Base-by-base conservation (phyloP, 2,888 invertebrate species). In the Andrena haemorrhoa region DNA sequence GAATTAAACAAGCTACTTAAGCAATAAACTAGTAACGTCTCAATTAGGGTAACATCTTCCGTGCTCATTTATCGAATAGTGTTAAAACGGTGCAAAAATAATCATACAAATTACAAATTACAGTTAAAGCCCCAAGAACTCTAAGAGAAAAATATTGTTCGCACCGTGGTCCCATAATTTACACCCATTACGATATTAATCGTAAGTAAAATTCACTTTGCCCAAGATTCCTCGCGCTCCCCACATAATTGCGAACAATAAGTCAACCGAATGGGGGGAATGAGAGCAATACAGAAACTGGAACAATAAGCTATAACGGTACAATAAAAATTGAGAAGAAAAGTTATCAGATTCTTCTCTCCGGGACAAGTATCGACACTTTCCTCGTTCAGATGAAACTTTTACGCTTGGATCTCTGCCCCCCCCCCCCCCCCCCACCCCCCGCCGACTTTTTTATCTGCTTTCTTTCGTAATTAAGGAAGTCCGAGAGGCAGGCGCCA, bases 391-490 rank as follows among this genome's bases (percentile, higher is more conserved):
- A 29, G 80, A 83, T 66, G 69, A 78, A 87, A 87, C 73, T 86
- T 87, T 81, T 69, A 63, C 83, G 64, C 76, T 64, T 61, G 60
- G 65, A 66, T 74, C 65, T 51, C 10, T 63, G 63, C 53, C 20
- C 29, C 61, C 35, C 20, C 58, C 53, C 20, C 29, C 61, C 35
- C 20, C 58, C 3, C 58, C 69, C 66, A 51, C 33, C 77, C 35
- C 56, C 29, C 20, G 35, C 33, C 78, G 80, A 82, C 68, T 60
- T 89, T 83, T 74, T 83, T 74, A 84, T 86, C 82, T 78, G 79
- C 72, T 84, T 72, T 78, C 82, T 71, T 80, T 79, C 81, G 83
- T 89, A 86, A 88, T 88, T 89, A 88, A 83, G 83, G 81, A 88
- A 87, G 82, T 86, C 86, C 79, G 69, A 56, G 72, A 75, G 63